Base-by-base conservation (phyloP, 2,113 vertebrate species). In the Ibidorhyncha struthersii region DNA sequence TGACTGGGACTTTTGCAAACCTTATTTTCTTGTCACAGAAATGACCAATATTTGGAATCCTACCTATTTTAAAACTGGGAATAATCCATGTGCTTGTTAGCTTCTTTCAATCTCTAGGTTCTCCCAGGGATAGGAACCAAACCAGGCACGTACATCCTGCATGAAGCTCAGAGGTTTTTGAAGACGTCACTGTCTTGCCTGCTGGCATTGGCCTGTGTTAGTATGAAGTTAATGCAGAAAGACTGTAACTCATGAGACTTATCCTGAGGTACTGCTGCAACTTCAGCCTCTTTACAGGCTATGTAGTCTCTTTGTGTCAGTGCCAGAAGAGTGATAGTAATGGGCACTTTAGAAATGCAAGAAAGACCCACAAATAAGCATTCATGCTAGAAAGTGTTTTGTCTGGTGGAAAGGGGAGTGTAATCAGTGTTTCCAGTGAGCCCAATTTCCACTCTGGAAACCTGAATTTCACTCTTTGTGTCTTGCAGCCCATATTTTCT, bases 401-500 rank as follows among this genome's bases (percentile, higher is more conserved):
- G 52, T 83, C 43, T 83, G 9, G 8, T 90, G 55, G 45, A 70
- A 93, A 88, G 34, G 11, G 26, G 9, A 50, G 12, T 20, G 11
- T 83, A 76, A 77, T 72, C 40, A 23, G 5, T n/a, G 21, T 66
- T 91, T 50, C 40, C 77, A 65, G 0, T 29, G 26, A 89, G 23
- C 4, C 47, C 1, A 38, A 12, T 78, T 89, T 92, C 58, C 12
- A 49, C 26, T 91, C 40, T 74, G 38, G 61, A 95, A 95, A 65
- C 40, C 63, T 67, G 49, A 91, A 70, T 92, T 94, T 91, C 27
- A 38, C 22, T 91, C 41, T 92, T 61, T 89, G 45, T 88, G 77
- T 74, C 63, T 82, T 76, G 43, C 12, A 92, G 58, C 7, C 71
- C 12, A 3, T 76, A 50, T 80, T 70, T 91, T 85, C 78, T 72